These are phyloP conservation scores for Danionella cerebrum DNA, from an alignment of 2,113 vertebrate species.

Conservation along the genomic window DNA sequence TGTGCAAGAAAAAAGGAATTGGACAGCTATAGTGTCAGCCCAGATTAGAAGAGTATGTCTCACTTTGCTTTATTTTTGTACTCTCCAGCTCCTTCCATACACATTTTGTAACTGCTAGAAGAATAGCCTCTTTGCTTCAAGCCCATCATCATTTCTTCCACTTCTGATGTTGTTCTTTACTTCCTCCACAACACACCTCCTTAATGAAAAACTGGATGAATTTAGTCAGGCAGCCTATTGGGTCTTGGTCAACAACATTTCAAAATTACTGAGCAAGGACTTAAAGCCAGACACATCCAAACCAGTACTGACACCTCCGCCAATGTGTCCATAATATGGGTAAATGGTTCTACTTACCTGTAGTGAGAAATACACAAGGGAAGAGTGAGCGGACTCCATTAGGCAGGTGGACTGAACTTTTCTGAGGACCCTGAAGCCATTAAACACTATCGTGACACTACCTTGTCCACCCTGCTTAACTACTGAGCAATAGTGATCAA, in stretches of 20 bases:
- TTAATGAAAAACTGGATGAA: slow-evolving; percentile 34
- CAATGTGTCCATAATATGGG: slow-evolving; percentile 18
- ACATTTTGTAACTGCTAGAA: too few relatives aligned
- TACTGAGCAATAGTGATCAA: slow-evolving; percentile 22
- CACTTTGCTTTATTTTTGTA: not conserved
- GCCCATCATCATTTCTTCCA: too few relatives aligned
- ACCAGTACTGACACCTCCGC: slow-evolving; percentile 26
- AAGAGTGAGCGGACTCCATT: slow-evolving; percentile 18
- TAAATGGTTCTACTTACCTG: slow-evolving; percentile 26
- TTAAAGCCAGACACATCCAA: slow-evolving; percentile 5
- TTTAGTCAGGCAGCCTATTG: not conserved
- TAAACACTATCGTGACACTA: slow-evolving; percentile 10
- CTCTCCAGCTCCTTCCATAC: not conserved
- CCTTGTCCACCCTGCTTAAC: slow-evolving; percentile 13
- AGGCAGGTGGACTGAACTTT: slow-evolving; percentile 29
- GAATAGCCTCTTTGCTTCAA: too few relatives aligned
- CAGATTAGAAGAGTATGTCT: not conserved
- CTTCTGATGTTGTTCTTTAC: too few relatives aligned
- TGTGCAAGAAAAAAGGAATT: slow-evolving; percentile 8
- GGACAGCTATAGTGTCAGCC: not conserved
- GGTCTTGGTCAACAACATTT: slow-evolving; percentile 13
- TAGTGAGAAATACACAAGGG: slow-evolving; percentile 6
- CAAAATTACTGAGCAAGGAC: slow-evolving; percentile 28
- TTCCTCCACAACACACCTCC: too few relatives aligned
- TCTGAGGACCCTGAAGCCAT: slow-evolving; percentile 12